Evolutionary conservation across 2,113 vertebrate species (phyloP), one percentile per base, ranked within the genome.

Genomic region (Malurus elegans): DNA sequence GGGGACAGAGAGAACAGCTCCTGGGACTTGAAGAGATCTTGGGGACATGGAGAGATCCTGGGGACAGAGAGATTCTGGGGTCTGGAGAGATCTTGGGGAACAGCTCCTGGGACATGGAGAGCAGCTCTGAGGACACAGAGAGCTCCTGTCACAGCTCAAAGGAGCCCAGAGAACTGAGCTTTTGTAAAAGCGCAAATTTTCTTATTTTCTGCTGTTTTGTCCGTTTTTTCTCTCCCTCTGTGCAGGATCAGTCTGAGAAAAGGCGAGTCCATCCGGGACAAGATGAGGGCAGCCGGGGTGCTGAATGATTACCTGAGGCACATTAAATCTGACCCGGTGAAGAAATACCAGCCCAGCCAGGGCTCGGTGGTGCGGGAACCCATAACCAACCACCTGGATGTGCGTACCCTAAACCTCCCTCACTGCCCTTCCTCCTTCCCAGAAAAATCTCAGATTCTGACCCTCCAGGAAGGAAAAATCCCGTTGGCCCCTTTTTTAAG

Each of bases 361-460:
- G 85, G 71, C 71, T 29, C 62, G 0, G 90, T 97, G 14, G 90
- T 94, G 79, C 65, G 79, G 1, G 97, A 98, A 95, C 97, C 98
- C 21, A 97, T 99, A 23, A 94, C 97, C 91, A 96, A 74, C 88
- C 98, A 98, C 21, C 95, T 98, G 95, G 98, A 98, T n/a, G 98
- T 99, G 97, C 98, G 98, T 97, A 69, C 21, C 53, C 21, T 32
- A 0, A 38, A 38, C 38, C 48, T 45, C 4, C 0, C 69, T 61
- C 36, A 67, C 80, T 9, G 4, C 2, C n/a, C 75, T 11, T 20
- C 45, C 29, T 38, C 38, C 38, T 38, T 38, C 38, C 38, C 38
- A 38, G 38, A 38, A 38, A 38, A 38, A 38, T 38, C 38, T 38
- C 38, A 38, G 38, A 38, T 38, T 38, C 38, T 38, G n/a, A 36